Percentiles rank a stretch among this genome's conserved stretches.
phyloP scores from a whole-genome alignment of 2,888 invertebrate genomes.

The Lamellibrachia columna region DNA sequence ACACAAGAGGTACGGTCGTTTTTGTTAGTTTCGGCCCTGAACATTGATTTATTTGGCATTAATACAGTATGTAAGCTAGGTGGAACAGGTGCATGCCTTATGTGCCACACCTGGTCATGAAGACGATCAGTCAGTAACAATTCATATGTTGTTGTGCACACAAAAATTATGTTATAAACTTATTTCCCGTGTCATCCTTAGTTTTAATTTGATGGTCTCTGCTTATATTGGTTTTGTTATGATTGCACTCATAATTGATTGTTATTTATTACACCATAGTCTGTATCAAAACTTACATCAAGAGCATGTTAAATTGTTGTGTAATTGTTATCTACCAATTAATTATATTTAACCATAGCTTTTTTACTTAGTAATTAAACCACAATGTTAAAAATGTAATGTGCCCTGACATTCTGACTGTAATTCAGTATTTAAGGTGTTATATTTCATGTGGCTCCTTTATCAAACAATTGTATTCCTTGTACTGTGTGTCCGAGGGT shows the following conservation, averaged over 20 bases:
- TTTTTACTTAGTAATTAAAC: background rate
- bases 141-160: background rate
- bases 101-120: too few relatives aligned
- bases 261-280: background rate
- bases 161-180: background rate
- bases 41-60: background rate
- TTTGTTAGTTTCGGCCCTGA: background rate
- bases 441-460: background rate
- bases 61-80: background rate
- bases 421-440: background rate
- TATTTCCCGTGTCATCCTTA: background rate
- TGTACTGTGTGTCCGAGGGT: background rate
- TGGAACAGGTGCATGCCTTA: too few relatives aligned
- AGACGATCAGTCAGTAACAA: background rate
- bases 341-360: background rate
- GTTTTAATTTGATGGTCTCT: background rate
- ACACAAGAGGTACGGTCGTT: conserved; percentile 44
- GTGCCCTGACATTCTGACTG: background rate
- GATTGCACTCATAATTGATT: too few relatives aligned
- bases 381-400: background rate
- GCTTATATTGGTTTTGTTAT: background rate
- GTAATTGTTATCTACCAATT: background rate
- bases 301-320: background rate
- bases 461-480: background rate
- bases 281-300: too few relatives aligned